phyloP scores from a whole-genome alignment of 1,140 invertebrate genomes.

The Drosophila kanapiae region DNA sequence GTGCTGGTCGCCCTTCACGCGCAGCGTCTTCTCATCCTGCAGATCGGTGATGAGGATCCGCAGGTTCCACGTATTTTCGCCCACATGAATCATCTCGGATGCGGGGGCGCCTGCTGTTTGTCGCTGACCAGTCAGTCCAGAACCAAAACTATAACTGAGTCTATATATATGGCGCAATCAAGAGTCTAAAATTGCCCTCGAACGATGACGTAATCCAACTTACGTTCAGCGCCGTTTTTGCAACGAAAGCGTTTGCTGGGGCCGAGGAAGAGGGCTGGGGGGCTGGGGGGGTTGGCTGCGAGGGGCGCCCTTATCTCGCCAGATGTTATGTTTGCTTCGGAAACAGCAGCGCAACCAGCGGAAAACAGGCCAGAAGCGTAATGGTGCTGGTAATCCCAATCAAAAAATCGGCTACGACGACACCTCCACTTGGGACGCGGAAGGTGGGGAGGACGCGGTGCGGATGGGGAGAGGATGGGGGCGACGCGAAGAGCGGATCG shows the following conservation, averaged over 20 bases:
- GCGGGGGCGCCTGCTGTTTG: constrained; percentile 21
- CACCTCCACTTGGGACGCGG: constrained; percentile 13
- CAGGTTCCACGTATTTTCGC: constrained; percentile 99
- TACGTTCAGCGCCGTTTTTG: constrained; percentile 66
- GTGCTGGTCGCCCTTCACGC: constrained; percentile 98
- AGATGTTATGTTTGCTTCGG: constrained; percentile 73
- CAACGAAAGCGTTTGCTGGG: constrained; percentile 34
- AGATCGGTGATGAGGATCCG: constrained; percentile 97
- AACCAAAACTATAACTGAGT: constrained; percentile 44
- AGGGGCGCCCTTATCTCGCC: constrained; percentile 68
- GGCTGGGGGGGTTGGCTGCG: constrained; percentile 1
- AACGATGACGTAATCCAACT: constrained; percentile 77
- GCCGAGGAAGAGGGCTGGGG: not conserved
- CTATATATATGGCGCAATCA: constrained; percentile 41
- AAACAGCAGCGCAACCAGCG: constrained; percentile 20
- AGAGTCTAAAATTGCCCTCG: constrained; percentile 57
- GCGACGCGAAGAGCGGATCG: constrained; percentile 10
- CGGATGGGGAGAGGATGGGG: not conserved
- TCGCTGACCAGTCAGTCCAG: constrained; percentile 28
- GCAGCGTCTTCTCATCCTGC: constrained; percentile 94
- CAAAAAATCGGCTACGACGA: constrained; percentile 33
- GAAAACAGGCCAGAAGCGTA: constrained; percentile 22
- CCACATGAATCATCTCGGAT: constrained; percentile 87
- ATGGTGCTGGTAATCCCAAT: constrained; percentile 23
- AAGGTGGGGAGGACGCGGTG: not conserved